Evolutionary conservation across 2,888 invertebrate species (phyloP), one percentile per base, ranked within the genome.

Genomic region (Eristalinus sepulchralis): DNA sequence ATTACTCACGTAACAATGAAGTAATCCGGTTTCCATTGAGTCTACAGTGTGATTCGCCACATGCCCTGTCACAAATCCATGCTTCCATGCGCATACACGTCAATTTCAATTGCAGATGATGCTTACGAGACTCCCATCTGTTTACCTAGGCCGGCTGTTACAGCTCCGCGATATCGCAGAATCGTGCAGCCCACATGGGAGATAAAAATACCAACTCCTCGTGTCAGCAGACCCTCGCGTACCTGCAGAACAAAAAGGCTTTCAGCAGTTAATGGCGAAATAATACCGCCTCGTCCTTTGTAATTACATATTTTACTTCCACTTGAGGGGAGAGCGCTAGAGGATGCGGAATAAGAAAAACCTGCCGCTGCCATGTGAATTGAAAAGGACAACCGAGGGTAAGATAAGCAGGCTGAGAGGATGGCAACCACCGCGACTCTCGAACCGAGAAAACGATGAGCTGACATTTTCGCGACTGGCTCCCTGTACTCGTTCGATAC

Each of bases 381-480:
- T n/a, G 47, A 47, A 47, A 47, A 47, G 57, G 6, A 27, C 57
- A 57, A 57, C 24, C 24, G 8, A 57, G 57, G 24, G 24, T 13
- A 57, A 57, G 57, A 57, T 24, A 24, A 27, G 57, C 24, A 57
- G 57, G 1, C 57, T 22, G 10, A 17, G 17, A 17, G 53, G 13
- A n/a, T 34, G 34, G 17, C 11, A 22, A 9, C 9, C 22, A 5
- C 20, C 55, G 13, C 39, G 3, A 17, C n/a, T 10, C 57, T 57
- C 57, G 24, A 4, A 13, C 24, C 3, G 57, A 24, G 17, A 57
- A 27, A 68, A 22, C 33, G 59, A 70, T 39, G 34, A 60, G 34
- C 39, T 34, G n/a, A 64, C 36, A 22, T 22, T 36, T 36, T 64
- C 34, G 64, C 64, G 36, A 64, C 36, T 64, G 64, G 22, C 17